Base-by-base conservation (phyloP, 2,888 invertebrate species). In the Drosophila pegasa region DNA sequence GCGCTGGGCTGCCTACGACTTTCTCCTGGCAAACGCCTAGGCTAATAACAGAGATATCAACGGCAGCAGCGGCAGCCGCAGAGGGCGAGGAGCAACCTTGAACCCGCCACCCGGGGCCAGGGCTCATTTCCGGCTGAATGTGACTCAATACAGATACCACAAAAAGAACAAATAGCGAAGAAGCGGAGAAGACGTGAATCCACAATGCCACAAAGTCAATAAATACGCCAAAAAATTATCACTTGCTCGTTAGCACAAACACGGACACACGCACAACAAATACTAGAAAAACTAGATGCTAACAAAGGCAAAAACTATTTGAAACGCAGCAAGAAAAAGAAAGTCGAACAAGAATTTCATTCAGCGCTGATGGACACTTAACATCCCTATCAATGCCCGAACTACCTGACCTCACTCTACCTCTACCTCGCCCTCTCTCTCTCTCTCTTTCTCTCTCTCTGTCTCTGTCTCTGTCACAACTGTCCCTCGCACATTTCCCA, bases 191-290 rank as follows among this genome's bases (percentile, higher is more conserved):
- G 38, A 58, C 45, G 18, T 45, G 66, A 80, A 80, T 62, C 68
- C 80, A 87, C 81, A 82, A 78, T 75, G 71, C 73, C 83, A 73
- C 73, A 81, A 86, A 79, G 83, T 87, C 88, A 87, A 82, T 87
- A 82, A 86, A 85, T 86, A 83, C 71, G 83, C 77, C 76, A 69
- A 79, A 79, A 83, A 83, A 88, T 88, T 86, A 88, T 84, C 83
- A 80, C 83, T 75, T 74, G 80, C 87, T 88, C 88, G 88, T 84
- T 84, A 88, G 70, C 59, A 71, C 56, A 67, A 58, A 61, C 35
- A 59, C 10, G 43, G 22, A 56, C 16, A 54, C 6, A 61, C 38
- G 40, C n/a, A 57, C 27, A 48, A 45, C 35, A 51, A 54, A 48
- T 50, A 9, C 20, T 55, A 45, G 35, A 57, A 64, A 47, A 47